Evolutionary conservation across 2,888 invertebrate genomes (phyloP).

Genomic region (Gymnocheta viridis): DNA sequence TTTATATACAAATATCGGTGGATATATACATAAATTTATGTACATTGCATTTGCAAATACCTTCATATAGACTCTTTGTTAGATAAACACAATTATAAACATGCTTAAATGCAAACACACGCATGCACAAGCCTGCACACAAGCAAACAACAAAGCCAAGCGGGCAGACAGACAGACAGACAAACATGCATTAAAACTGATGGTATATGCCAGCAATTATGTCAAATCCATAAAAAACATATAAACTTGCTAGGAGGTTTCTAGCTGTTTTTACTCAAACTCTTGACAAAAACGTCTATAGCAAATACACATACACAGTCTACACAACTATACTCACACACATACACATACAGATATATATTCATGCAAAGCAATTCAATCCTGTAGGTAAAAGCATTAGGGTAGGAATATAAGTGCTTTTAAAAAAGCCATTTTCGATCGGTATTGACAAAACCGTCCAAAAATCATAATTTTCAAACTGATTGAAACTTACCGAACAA

Average conservation of each 20-base stretch:
- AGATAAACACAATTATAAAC: slow-evolving; percentile 50
- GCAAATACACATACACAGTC: background rate
- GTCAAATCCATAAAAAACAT: slow-evolving; percentile 41
- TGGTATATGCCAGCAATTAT: slow-evolving; percentile 18
- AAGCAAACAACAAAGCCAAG: background rate
- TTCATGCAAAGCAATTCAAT: background rate
- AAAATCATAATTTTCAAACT: no score
- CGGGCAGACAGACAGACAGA: background rate
- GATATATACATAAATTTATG: background rate
- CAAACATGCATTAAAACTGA: background rate
- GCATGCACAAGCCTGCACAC: background rate
- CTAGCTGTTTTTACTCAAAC: slow-evolving; percentile 15
- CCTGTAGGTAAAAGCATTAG: background rate
- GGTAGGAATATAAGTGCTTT: no score
- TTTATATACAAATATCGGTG: slow-evolving; percentile 16
- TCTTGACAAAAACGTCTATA: background rate
- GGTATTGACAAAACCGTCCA: no score
- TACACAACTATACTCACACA: background rate
- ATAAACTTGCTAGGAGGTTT: slow-evolving; percentile 35
- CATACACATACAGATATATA: background rate
- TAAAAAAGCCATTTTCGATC: no score
- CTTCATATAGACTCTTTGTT: slow-evolving; percentile 18
- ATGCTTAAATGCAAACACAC: slow-evolving; percentile 33
- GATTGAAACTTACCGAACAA: no score
- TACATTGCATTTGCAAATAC: background rate